These are phyloP conservation scores for Phytoseiulus persimilis DNA, from an alignment of 2,888 invertebrate species.

Conservation along the genomic window DNA sequence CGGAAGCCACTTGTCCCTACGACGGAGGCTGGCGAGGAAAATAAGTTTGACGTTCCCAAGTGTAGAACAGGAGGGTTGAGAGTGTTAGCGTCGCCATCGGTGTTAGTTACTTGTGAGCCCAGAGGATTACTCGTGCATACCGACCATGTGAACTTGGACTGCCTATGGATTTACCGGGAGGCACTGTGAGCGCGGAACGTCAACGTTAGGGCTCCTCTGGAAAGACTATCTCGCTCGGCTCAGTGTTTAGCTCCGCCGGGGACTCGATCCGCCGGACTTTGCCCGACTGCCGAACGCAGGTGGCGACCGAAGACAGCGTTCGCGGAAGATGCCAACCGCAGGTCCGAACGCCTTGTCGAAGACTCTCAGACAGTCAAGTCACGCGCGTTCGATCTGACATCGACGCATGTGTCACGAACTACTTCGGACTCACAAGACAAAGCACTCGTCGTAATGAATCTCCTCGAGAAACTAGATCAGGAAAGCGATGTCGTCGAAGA, in stretches of 20 bases:
- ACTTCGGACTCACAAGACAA: neutral
- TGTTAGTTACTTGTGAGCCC: neutral
- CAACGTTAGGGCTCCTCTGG: neutral
- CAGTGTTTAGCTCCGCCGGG: no score
- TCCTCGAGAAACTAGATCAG: conserved; percentile 26
- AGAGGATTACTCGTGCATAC: neutral
- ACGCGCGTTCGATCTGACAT: neutral
- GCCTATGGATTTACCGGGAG: neutral
- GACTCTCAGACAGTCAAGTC: neutral
- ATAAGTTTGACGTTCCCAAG: neutral
- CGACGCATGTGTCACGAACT: neutral
- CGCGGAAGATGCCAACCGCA: neutral
- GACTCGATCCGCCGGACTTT: no score
- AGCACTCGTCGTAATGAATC: neutral
- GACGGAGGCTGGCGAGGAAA: neutral
- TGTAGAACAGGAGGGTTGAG: neutral
- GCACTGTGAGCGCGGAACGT: neutral
- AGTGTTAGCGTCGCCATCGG: neutral
- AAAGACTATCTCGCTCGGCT: no score
- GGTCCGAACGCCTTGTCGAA: neutral
- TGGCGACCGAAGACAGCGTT: neutral
- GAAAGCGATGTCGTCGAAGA: conserved; percentile 36
- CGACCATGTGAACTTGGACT: neutral
- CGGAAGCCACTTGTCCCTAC: neutral
- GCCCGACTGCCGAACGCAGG: neutral